phyloP scores from a whole-genome alignment of 1,140 invertebrate genomes.

The Mycetomoellerius zeteki region DNA sequence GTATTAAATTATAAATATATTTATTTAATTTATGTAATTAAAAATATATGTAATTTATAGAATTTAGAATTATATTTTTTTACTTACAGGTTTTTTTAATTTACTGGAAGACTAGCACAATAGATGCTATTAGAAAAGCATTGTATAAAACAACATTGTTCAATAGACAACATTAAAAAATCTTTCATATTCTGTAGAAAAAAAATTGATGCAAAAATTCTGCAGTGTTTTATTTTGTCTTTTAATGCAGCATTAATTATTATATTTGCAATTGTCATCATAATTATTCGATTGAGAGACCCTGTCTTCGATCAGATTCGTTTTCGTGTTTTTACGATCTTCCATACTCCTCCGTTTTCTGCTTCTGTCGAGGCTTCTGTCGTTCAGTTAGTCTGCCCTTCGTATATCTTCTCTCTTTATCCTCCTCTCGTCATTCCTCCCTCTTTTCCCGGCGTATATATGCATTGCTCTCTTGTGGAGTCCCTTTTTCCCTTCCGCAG shows the following conservation, averaged over 20 bases:
- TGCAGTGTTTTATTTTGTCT: neutral
- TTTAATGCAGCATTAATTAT: neutral
- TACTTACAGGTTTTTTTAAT: too few species aligned
- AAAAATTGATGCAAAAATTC: neutral
- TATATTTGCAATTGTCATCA: neutral
- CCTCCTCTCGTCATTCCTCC: neutral
- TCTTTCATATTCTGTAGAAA: neutral
- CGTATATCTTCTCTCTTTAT: neutral
- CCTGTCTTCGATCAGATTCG: slow-evolving; percentile 6
- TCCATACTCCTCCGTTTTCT: neutral
- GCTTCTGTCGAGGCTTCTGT: slow-evolving; percentile 19
- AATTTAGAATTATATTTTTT: too few species aligned
- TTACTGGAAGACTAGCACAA: too few species aligned
- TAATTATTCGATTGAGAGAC: neutral
- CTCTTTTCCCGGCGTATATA: neutral
- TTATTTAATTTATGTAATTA: too few species aligned
- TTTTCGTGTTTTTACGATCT: slow-evolving; percentile 1
- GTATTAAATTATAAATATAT: too few species aligned
- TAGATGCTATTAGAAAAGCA: neutral
- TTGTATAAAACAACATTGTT: neutral
- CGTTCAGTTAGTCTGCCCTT: slow-evolving; percentile 17
- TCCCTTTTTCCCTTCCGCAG: slow-evolving; percentile 19
- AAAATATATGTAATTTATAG: too few species aligned
- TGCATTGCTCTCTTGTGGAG: neutral
- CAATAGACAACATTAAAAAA: neutral